Percentiles rank a stretch among this genome's conserved stretches.
These are phyloP conservation scores for Torymus texanus DNA, from an alignment of 2,888 invertebrate species.

Conservation along the genomic window DNA sequence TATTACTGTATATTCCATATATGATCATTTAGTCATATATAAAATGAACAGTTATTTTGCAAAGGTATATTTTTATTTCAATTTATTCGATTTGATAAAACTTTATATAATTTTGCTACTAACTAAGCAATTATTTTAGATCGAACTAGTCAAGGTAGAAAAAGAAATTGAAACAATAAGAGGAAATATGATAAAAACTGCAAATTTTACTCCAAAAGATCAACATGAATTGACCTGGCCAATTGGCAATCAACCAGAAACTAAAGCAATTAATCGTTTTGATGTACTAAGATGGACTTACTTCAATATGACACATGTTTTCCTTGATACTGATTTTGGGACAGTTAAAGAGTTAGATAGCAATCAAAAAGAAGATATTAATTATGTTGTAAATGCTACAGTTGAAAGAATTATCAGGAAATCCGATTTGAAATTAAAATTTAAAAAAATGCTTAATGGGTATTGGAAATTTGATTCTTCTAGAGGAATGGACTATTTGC, in stretches of 20 bases:
- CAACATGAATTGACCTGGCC: slow-evolving; percentile 80
- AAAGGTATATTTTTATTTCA: slow-evolving; percentile 76
- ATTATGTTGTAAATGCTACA: slow-evolving; percentile 77
- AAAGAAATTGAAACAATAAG: slow-evolving; percentile 75
- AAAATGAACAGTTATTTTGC: slow-evolving; percentile 85
- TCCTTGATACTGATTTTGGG: slow-evolving; percentile 87
- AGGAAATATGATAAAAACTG: slow-evolving; percentile 74
- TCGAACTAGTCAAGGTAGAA: slow-evolving; percentile 72
- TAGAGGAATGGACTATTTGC: slow-evolving; percentile 89
- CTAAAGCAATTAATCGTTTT: slow-evolving; percentile 84
- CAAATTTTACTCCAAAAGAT: slow-evolving; percentile 74
- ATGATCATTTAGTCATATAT: slow-evolving; percentile 80
- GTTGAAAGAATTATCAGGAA: slow-evolving; percentile 76
- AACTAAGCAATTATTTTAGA: slow-evolving; percentile 62
- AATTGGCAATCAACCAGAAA: slow-evolving; percentile 81
- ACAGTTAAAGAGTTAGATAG: slow-evolving; percentile 81
- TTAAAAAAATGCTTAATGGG: slow-evolving; percentile 80
- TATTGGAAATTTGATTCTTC: slow-evolving; percentile 88
- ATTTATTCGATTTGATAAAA: not conserved
- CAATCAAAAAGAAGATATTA: slow-evolving; percentile 83
- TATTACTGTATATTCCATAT: slow-evolving; percentile 82
- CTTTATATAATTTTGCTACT: not conserved
- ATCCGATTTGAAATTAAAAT: slow-evolving; percentile 77
- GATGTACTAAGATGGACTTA: slow-evolving; percentile 91
- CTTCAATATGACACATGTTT: slow-evolving; percentile 89